Evolutionary conservation across 2,113 vertebrate genomes (phyloP), one percentile per base, ranked within the genome.

Genomic region (Sander vitreus): DNA sequence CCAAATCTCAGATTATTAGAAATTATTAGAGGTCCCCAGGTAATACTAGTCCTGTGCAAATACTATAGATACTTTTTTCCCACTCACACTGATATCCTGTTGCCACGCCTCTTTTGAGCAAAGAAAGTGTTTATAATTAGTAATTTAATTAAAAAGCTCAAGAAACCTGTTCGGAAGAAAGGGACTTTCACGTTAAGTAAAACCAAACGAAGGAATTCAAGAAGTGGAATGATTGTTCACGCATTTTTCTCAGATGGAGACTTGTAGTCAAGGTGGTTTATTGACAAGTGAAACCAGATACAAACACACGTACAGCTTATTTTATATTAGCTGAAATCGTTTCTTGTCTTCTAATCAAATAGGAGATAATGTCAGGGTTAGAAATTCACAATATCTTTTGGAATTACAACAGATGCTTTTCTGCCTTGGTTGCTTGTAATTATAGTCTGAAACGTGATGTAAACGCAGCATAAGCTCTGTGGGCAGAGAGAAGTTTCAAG

Each of bases 401-500:
- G 21, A 81, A 27, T 50, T 15, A 67, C 6, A 68, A 59, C 18
- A 27, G 8, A 54, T 23, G 19, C 23, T 15, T 76, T 68, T 68
- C 43, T 10, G n/a, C 68, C 33, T 33, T 33, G 33, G 33, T 27
- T 50, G 51, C 45, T 64, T 16, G 3, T 12, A 57, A 80, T 65
- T 64, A 51, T 8, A 8, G 59, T 14, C n/a, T 27, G 39, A 64
- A 27, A 18, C 14, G 19, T 36, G 57, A 73, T 18, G 19, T 25
- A 10, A 73, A 73, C 19, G 45, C 47, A 12, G 66, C 54, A 76
- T 50, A n/a, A 54, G 21, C 65, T 77, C 45, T 50, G 75, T 59
- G 58, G 57, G 69, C 64, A 58, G 16, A 55, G 39, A 55, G 2
- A 18, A 43, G 68, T 83, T 88, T 76, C 54, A 74, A 39, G 73